Percentiles rank a stretch among this genome's conserved stretches.
phyloP scores from a whole-genome alignment of 2,888 invertebrate genomes.

The Xylota sylvarum region DNA sequence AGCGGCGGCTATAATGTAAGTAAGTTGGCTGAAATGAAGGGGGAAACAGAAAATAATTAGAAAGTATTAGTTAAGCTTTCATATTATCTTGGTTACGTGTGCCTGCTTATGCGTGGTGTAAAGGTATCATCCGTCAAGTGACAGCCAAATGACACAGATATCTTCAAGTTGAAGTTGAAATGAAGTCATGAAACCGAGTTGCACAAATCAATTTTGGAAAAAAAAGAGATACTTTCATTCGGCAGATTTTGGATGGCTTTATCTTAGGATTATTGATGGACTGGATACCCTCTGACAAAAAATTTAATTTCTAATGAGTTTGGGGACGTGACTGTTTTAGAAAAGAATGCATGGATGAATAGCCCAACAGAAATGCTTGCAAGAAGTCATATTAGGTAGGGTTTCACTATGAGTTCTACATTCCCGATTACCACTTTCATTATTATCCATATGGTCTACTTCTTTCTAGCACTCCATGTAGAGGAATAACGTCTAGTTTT shows the following conservation, averaged over 20 bases:
- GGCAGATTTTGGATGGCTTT: background rate
- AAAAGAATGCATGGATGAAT: too few species aligned
- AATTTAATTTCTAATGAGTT: too few species aligned
- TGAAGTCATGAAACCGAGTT: background rate
- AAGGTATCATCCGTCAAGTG: constrained; percentile 27
- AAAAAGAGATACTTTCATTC: constrained; percentile 6
- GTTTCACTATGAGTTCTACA: too few species aligned
- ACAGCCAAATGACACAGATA: constrained; percentile 26
- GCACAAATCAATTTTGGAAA: background rate
- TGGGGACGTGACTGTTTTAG: too few species aligned
- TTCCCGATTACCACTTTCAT: too few species aligned
- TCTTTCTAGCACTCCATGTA: too few species aligned
- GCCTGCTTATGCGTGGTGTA: constrained; percentile 32
- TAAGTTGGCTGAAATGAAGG: constrained; percentile 45
- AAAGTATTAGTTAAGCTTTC: constrained; percentile 74
- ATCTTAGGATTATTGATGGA: background rate
- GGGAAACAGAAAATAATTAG: constrained; percentile 66
- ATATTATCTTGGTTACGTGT: constrained; percentile 54
- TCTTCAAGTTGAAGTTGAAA: constrained; percentile 5
- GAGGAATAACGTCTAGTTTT: too few species aligned
- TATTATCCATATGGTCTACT: too few species aligned
- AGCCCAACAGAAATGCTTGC: too few species aligned
- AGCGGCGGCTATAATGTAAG: too few species aligned
- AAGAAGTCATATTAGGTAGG: too few species aligned
- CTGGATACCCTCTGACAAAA: too few species aligned